Base-by-base conservation (phyloP, 2,113 vertebrate species). In the Trematomus loennbergii region DNA sequence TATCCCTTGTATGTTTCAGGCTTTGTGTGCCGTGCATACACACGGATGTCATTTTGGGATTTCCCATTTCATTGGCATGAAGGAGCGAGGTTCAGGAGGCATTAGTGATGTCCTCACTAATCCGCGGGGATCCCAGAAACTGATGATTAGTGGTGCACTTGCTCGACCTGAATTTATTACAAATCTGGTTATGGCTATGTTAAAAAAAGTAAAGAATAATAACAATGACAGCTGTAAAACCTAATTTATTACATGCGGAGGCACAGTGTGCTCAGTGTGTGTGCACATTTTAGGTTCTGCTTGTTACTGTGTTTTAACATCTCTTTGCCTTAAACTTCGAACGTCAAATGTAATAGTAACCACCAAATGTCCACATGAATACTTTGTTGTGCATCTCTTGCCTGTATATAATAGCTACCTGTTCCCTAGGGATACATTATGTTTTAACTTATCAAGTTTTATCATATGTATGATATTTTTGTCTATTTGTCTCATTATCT, bases 41-140 rank as follows among this genome's bases (percentile, higher is more conserved):
- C 45, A 65, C 63, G 49, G 61, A 73, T 85, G 75, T 81, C 73
- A 67, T 79, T 85, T 76, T 36, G 71, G 64, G 70, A 77, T 88
- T 85, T 85, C 71, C 84, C 25, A 54, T 91, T 83, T 83, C 53
- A 49, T n/a, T 48, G 69, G 65, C 66, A 65, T 75, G 11, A 20
- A 8, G 43, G 67, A 58, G 55, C 29, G 83, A 53, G 59, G 77
- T 67, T 86, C 63, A 69, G 45, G 58, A 67, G 50, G 81, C 75
- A 86, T 91, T 86, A 86, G 52, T 60, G 50, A 53, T 79, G 73
- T 72, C 79, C 50, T 7, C 16, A 89, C 49, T 82, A 78, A 85
- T 86, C 81, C 74, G 40, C 11, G n/a, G 12, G 49, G 68, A 60
- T 63, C 33, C 50, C 63, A 67, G 74, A 79, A 82, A 76, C 59